Conservation (phyloP, 2,113 vertebrate genomes). For the Brienomyrus longianalis region DNA sequence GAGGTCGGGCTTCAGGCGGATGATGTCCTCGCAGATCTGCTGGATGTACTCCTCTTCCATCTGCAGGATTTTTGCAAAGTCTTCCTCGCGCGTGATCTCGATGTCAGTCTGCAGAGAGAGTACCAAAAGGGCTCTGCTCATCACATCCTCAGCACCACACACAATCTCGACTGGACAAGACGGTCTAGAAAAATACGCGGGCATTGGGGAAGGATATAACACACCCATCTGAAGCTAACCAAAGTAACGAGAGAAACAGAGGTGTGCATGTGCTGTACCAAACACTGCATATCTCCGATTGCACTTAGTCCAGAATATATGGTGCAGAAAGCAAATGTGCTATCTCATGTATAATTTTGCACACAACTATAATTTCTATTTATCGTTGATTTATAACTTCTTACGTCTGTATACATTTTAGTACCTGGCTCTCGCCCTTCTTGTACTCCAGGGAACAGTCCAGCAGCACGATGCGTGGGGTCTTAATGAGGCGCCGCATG, state of each 20-base stretch:
- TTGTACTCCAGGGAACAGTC: slow-evolving; percentile 95
- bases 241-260: not conserved
- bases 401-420: not conserved
- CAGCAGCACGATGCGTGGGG: slow-evolving; percentile 80
- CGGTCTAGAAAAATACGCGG: not conserved
- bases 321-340: no score
- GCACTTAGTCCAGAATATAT: no score
- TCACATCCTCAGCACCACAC: not conserved
- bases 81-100: slow-evolving; percentile 90
- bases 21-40: slow-evolving; percentile 89
- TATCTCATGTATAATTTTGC: not conserved
- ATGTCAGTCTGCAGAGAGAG: slow-evolving; percentile 77
- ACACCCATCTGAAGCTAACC: not conserved
- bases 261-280: not conserved
- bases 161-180: not conserved
- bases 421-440: slow-evolving; percentile 97
- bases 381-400: not conserved
- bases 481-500: slow-evolving; percentile 82
- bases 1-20: slow-evolving; percentile 83
- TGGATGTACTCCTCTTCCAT: slow-evolving; percentile 96
- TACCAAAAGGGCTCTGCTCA: not conserved
- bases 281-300: not conserved
- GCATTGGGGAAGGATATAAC: not conserved
- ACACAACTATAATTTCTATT: not conserved
- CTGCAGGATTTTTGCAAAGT: slow-evolving; percentile 89